A percentile compares a stretch with the other conserved stretches of the same genome.
Conservation (phyloP, 2,113 vertebrate genomes). For the Nycticryphes semicollaris region DNA sequence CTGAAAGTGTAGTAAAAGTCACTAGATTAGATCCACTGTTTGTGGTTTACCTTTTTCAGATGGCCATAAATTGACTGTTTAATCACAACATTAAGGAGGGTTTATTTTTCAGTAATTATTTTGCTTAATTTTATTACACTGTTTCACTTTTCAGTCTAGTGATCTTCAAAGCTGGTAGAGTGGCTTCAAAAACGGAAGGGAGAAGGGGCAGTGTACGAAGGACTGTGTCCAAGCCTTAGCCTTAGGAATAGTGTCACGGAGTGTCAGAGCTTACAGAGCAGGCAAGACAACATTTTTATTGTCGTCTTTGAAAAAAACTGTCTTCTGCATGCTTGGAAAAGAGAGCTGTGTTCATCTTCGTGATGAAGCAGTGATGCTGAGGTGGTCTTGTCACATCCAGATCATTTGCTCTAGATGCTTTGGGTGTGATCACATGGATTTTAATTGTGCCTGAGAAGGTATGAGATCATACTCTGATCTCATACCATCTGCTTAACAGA, state of each 20-base stretch:
- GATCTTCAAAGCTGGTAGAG: neutral
- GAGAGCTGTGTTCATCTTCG: neutral
- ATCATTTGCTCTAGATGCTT: neutral
- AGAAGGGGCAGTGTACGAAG: neutral
- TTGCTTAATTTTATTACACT: neutral
- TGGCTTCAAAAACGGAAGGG: neutral
- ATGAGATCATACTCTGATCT: slow-evolving; percentile 41
- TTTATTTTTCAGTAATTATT: neutral
- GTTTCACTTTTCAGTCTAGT: neutral
- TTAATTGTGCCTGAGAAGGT: slow-evolving; percentile 12
- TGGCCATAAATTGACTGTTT: neutral
- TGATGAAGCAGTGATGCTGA: neutral
- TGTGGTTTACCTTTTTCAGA: neutral
- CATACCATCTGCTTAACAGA: slow-evolving; percentile 55
- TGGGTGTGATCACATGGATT: neutral
- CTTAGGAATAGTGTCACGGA: neutral
- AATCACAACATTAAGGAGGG: neutral
- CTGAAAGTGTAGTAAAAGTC: neutral
- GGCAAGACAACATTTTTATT: neutral
- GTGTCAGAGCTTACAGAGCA: neutral
- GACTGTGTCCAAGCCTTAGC: neutral
- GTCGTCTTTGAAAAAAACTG: neutral
- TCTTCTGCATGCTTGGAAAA: neutral
- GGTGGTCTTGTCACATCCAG: neutral
- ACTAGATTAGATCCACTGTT: neutral